These are phyloP conservation scores for Corythaixoides concolor DNA, from an alignment of 2,113 vertebrate species.

Conservation along the genomic window DNA sequence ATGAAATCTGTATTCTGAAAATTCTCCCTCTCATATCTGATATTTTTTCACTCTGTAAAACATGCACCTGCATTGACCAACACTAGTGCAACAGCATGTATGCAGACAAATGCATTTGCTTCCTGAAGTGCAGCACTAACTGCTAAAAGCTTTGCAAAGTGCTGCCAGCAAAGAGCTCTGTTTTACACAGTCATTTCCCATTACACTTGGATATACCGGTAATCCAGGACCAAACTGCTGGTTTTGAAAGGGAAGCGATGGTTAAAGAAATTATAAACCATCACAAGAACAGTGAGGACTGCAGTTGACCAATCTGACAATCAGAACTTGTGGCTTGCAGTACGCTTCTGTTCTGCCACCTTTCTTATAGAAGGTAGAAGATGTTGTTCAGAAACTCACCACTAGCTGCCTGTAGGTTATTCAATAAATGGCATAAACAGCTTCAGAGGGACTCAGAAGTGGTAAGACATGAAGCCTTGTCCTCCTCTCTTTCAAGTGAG, in stretches of 20 bases:
- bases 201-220: not conserved
- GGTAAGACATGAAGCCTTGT: not conserved
- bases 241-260: not conserved
- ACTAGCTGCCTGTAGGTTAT: not conserved
- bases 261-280: not conserved
- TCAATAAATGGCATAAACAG: not conserved
- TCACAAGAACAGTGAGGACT: not conserved
- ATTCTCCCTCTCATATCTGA: not conserved
- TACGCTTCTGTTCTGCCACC: not conserved
- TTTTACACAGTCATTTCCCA: not conserved
- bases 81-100: accelerated
- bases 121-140: not conserved
- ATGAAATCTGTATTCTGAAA: not conserved
- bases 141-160: not conserved
- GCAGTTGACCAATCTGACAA: not conserved
- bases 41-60: not conserved
- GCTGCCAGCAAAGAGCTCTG: not conserved
- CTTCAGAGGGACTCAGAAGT: not conserved
- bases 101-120: not conserved
- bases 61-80: accelerated
- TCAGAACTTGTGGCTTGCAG: not conserved
- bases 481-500: not conserved
- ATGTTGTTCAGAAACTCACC: not conserved
- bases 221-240: not conserved
- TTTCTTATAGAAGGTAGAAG: not conserved